Evolutionary conservation across 2,888 invertebrate species (phyloP).

Genomic region (Xestia sexstrigata): DNA sequence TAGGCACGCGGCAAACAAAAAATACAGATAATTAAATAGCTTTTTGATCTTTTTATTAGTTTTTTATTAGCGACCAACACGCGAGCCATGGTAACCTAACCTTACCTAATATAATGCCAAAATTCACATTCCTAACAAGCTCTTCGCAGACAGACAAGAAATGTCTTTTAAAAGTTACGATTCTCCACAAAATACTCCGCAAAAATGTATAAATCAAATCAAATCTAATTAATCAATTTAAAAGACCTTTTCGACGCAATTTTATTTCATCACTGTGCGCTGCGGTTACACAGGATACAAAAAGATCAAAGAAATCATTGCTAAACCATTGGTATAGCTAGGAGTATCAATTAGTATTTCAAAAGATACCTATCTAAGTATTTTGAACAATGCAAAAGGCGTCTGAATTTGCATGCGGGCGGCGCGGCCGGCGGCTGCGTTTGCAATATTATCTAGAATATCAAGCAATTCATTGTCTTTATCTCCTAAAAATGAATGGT

Average conservation of each 20-base stretch:
- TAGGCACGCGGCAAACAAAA: not conserved
- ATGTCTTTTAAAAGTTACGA: not conserved
- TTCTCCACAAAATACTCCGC: not conserved
- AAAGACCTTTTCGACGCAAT: too few relatives aligned
- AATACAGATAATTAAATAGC: not conserved
- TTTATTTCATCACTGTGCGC: conserved; percentile 2
- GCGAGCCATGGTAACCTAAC: not conserved
- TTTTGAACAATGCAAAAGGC: not conserved
- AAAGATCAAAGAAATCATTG: not conserved
- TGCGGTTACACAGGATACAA: not conserved
- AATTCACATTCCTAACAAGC: not conserved
- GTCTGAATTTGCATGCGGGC: not conserved
- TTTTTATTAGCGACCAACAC: not conserved
- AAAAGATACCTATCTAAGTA: not conserved
- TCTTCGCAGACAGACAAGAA: not conserved
- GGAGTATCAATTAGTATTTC: not conserved
- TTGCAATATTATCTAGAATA: too few relatives aligned
- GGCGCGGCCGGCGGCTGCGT: not conserved
- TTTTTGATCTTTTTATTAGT: not conserved
- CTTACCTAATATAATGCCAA: not conserved
- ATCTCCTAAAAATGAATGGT: not conserved
- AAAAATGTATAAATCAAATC: not conserved
- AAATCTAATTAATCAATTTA: not conserved
- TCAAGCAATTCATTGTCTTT: not conserved
- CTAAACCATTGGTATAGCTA: not conserved